Base-by-base conservation (phyloP, 2,888 invertebrate genomes). In the Rhimphoctona megacephalus region DNA sequence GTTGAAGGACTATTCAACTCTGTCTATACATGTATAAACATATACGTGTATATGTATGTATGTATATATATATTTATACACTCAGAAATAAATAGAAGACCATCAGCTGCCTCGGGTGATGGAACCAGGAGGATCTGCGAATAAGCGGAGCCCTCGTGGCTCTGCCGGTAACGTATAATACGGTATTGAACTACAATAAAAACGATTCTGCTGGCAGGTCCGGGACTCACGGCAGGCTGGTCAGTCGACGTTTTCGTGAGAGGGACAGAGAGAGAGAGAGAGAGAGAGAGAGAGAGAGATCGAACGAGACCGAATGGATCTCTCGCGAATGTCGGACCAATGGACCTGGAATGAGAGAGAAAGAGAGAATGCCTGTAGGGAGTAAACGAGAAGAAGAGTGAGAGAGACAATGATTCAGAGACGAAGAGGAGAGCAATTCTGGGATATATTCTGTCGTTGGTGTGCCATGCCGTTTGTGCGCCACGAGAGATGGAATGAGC, bases 101-200 rank as follows among this genome's bases (percentile, higher is more conserved):
- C 80, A 84, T 84, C 83, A 67, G 67, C 78, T 78, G 69, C 85
- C 85, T 79, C 81, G 54, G 82, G 70, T 80, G 76, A 81, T 73
- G 76, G 78, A 73, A 81, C 73, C 78, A 39, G 73, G 81, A 82
- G 76, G 73, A 67, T 79, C 66, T 69, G 73, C 73, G 76, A 81
- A 72, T 73, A 73, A 70, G 64, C 36, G 67, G 43, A 52, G 61
- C 43, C 73, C 54, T 67, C 61, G 22, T 77, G 17, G 36, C 54
- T 54, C 57, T 61, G 70, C 52, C 52, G 64, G 57, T 70, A 78
- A 52, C 74, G 57, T 73, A 83, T 85, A 81, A 85, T 82, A 84
- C 79, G 66, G 85, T 83, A 88, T 88, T 86, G 87, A 87, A 87
- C 85, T 83, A 83, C 87, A 83, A 88, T 88, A 88, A 90, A 89